phyloP scores from a whole-genome alignment of 1,140 invertebrate genomes.

The Anastatus disparis region DNA sequence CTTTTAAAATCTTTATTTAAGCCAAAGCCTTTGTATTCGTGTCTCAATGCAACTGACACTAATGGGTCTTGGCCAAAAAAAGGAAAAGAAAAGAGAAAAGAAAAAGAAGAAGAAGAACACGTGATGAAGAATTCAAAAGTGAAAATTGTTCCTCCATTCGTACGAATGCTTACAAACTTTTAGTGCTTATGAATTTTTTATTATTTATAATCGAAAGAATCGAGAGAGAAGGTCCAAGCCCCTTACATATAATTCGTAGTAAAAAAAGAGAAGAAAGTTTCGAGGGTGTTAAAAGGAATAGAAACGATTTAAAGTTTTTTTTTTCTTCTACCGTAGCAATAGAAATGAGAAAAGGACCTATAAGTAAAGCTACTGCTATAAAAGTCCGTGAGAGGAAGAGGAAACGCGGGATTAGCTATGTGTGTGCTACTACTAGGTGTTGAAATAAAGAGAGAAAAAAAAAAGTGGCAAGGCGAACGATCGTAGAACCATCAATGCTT shows the following conservation, averaged over 20 bases:
- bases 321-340: no score
- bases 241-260: background rate
- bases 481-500: background rate
- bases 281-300: background rate
- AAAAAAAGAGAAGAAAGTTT: background rate
- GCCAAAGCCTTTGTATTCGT: background rate
- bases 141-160: background rate
- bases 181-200: background rate
- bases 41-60: no score
- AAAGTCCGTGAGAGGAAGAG: conserved; percentile 7
- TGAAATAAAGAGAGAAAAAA: background rate
- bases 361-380: background rate
- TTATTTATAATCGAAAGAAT: background rate
- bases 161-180: background rate
- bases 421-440: no score
- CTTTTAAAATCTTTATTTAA: no score
- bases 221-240: background rate
- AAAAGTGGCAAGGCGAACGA: background rate
- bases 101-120: background rate
- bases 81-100: background rate
- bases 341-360: background rate
- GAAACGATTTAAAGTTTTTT: background rate
- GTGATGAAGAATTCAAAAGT: no score
- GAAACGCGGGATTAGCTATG: background rate
- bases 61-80: background rate